Conservation (phyloP, 2,113 vertebrate genomes). For the Empidonax traillii region DNA sequence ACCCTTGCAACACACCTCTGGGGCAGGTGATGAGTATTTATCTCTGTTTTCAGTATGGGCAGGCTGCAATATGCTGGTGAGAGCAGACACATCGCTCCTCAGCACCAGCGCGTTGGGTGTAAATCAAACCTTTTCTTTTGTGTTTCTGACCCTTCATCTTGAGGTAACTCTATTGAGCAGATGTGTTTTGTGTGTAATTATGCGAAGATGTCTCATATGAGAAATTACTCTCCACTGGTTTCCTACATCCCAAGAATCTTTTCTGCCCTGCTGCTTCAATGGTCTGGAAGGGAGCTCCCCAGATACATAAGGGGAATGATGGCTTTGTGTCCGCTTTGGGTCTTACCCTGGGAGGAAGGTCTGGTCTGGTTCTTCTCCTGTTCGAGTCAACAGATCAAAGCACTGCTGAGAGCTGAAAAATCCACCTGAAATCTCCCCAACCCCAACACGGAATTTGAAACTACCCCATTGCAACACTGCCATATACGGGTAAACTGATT, state of each 20-base stretch:
- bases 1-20: background rate
- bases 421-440: background rate
- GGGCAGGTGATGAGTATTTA: background rate
- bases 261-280: background rate
- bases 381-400: background rate
- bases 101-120: fast-evolving
- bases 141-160: background rate
- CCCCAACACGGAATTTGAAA: background rate
- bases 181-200: background rate
- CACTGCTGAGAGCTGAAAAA: background rate
- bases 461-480: background rate
- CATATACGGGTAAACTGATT: fast-evolving
- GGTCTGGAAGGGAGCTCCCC: fast-evolving
- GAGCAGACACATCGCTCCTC: background rate
- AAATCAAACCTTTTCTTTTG: background rate
- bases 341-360: background rate
- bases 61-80: background rate
- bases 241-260: background rate
- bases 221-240: background rate
- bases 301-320: background rate
- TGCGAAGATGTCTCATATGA: background rate
- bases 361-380: background rate
- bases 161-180: background rate
- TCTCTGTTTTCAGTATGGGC: background rate
- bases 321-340: background rate